These are phyloP conservation scores for Xiphophorus hellerii DNA, from an alignment of 2,113 vertebrate genomes.

Conservation along the genomic window DNA sequence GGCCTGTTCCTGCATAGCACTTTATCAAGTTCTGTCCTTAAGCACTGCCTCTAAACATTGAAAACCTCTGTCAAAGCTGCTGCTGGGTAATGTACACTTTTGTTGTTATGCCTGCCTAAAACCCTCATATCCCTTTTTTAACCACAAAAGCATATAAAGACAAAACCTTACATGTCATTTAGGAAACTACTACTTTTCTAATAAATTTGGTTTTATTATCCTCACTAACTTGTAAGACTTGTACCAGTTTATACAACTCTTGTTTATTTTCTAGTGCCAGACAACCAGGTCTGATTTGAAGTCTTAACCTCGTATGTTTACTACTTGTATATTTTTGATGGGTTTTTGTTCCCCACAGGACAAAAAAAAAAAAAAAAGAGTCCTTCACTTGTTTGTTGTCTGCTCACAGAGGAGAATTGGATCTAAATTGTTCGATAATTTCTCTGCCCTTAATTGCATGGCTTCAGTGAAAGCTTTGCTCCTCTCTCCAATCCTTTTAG, in stretches of 20 bases:
- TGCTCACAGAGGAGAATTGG: conserved; percentile 40
- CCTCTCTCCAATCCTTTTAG: conserved; percentile 70
- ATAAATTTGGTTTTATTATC: conserved; percentile 7
- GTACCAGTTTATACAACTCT: conserved; percentile 27
- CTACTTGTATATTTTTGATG: conserved; percentile 17
- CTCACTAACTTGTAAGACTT: conserved; percentile 36
- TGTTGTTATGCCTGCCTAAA: conserved; percentile 35
- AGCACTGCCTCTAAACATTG: too few relatives aligned
- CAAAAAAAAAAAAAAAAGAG: not conserved
- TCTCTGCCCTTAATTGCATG: conserved; percentile 65
- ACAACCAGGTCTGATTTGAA: conserved; percentile 30
- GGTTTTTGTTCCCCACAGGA: conserved; percentile 26
- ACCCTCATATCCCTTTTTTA: conserved; percentile 11
- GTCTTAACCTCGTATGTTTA: not conserved
- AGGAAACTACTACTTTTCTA: conserved; percentile 25
- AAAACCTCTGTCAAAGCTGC: not conserved
- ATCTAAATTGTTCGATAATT: conserved; percentile 69
- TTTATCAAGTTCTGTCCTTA: too few relatives aligned
- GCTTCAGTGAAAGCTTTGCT: conserved; percentile 62
- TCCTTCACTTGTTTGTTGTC: conserved; percentile 26
- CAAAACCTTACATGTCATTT: conserved; percentile 35
- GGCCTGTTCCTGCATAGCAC: not conserved
- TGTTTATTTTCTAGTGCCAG: not conserved
- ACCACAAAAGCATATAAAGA: conserved; percentile 30
- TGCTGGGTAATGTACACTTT: not conserved